Evolutionary conservation across 2,113 vertebrate species (phyloP), one percentile per base, ranked within the genome.

Genomic region (Pavo muticus): DNA sequence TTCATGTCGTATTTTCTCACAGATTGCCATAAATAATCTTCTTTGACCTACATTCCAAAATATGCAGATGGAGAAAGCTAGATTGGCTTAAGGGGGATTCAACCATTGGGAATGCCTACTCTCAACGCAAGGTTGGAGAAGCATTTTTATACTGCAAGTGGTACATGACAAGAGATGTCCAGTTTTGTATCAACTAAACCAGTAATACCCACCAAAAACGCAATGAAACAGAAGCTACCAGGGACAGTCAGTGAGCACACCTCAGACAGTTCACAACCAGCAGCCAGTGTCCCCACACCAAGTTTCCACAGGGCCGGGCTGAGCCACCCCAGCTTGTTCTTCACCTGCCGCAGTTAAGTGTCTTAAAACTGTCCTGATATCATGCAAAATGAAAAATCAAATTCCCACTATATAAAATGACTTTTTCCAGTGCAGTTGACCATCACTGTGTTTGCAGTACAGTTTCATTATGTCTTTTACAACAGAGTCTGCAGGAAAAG

Each of bases 381-480:
- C 24, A 10, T 1, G 50, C 13, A 39, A 54, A 65, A 60, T 4
- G 14, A 69, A 78, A 91, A 88, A 10, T 17, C 17, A 44, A 44
- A 16, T 16, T 65, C 29, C 52, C 37, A 1, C 0, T 14, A 13
- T 0, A 0, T 0, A 35, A 39, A 15, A 57, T 18, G 47, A 32
- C 29, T 45, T 50, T 29, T 76, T 57, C 60, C 60, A 21, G 47
- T 6, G 37, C 56, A 57, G 57, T 0, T 40, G 42, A 57, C n/a
- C 78, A 68, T 30, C 89, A 30, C 37, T 0, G 1, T 3, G 39
- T 11, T 0, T 39, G 76, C 3, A 63, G 45, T 18, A 68, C 6
- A 2, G 72, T 37, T 77, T 56, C 21, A 69, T 25, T 6, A 23
- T 2, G 1, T 10, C 56, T 48, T 56, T 76, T 64, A 44, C 13